These are phyloP conservation scores for Nematolebias whitei DNA, from an alignment of 2,113 vertebrate genomes.

Conservation along the genomic window DNA sequence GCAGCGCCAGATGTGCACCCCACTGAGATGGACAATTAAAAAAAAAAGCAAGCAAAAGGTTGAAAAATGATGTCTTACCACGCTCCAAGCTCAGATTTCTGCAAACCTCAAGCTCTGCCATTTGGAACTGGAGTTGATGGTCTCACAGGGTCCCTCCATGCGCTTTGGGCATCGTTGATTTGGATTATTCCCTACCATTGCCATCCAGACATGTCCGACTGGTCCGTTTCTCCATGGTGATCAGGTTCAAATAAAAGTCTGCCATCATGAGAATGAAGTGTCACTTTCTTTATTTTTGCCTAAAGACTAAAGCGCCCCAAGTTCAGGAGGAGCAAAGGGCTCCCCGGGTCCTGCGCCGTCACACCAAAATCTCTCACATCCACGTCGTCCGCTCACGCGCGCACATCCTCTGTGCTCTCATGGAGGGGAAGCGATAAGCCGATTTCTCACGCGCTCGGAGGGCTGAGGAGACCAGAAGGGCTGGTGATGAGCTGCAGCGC, in stretches of 20 bases:
- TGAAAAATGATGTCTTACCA: slow-evolving; percentile 79
- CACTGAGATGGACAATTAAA: slow-evolving; percentile 5
- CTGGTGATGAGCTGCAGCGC: slow-evolving; percentile 49
- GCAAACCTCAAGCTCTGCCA: slow-evolving; percentile 96
- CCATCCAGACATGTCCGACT: slow-evolving; percentile 26
- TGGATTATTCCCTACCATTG: slow-evolving; percentile 20
- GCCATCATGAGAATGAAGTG: slow-evolving; percentile 35
- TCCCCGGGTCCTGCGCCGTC: slow-evolving; percentile 19
- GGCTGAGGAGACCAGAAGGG: slow-evolving; percentile 30
- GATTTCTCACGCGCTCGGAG: slow-evolving; percentile 51
- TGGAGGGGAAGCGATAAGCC: slow-evolving; percentile 34
- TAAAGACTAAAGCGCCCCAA: slow-evolving; percentile 7
- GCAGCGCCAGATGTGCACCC: neutral
- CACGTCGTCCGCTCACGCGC: slow-evolving; percentile 37
- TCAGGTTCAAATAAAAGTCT: slow-evolving; percentile 10
- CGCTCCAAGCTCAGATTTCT: slow-evolving; percentile 91
- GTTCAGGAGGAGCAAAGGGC: slow-evolving; percentile 8
- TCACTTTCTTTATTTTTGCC: slow-evolving; percentile 25
- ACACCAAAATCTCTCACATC: slow-evolving; percentile 23
- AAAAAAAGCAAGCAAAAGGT: neutral
- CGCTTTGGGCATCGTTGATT: slow-evolving; percentile 45
- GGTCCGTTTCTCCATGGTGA: slow-evolving; percentile 26
- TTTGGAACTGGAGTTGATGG: slow-evolving; percentile 74
- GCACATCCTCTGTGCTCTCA: slow-evolving; percentile 48
- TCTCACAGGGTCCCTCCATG: slow-evolving; percentile 62